Evolutionary conservation across 2,888 invertebrate species (phyloP), one percentile per base, ranked within the genome.

Genomic region (Unio delphinus): DNA sequence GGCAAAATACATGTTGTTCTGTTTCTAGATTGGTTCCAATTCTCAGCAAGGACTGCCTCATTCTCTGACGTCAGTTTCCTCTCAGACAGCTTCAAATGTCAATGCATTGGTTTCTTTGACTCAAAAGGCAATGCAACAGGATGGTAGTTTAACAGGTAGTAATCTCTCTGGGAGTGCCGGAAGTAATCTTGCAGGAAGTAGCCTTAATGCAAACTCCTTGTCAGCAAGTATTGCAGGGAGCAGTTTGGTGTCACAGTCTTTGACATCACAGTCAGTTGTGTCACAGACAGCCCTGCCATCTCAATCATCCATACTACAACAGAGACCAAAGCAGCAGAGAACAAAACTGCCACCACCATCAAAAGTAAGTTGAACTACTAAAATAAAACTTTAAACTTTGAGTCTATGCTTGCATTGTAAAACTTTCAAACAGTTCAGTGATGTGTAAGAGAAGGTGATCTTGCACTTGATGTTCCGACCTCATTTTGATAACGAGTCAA

Each of bases 321-420:
- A 86, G 76, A 71, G 86, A 86, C 92, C 93, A 79, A 93, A 93
- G 83, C 93, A 92, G 68, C 94, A 93, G 71, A 80, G 83, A 74
- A 83, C 84, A 72, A 87, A 87, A 72, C 93, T 95, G 71, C 95
- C 95, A 30, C 95, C 95, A 54, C 95, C 95, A 8, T 95, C 95
- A 59, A 96, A 95, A 92, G 94, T 94, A 90, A 55, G 8, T 23
- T 54, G 18, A 11, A 11, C 11, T 45, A 45, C 45, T 11, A 11
- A 11, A 45, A 45, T 1, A 34, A 45, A 23, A 23, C 23, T 23
- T 23, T 23, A 45, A 45, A 45, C 45, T 45, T 45, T 11, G 45
- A 45, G 11, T 45, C 11, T 45, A 11, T 1, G 11, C 11, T 11
- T 45, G 11, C 11, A 45, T 45, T 3, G 3, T 45, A 45, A 45